These are phyloP conservation scores for Drosophila mulleri DNA, from an alignment of 2,888 invertebrate genomes.

Conservation along the genomic window DNA sequence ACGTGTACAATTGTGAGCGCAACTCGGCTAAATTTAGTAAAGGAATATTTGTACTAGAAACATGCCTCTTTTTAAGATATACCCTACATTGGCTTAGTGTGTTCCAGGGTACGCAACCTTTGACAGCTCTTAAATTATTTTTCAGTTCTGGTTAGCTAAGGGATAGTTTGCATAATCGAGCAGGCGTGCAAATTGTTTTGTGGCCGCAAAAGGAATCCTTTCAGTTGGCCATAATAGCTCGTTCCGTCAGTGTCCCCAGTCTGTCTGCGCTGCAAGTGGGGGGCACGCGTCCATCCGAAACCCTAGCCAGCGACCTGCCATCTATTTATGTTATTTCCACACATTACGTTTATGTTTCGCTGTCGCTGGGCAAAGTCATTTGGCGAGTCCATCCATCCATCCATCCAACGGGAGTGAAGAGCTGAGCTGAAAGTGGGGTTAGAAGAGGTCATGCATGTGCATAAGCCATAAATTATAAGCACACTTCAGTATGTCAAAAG, in stretches of 20 bases:
- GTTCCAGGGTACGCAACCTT: background rate
- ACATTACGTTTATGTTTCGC: constrained; percentile 60
- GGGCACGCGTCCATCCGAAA: constrained; percentile 14
- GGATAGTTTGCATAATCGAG: constrained; percentile 32
- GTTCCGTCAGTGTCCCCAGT: constrained; percentile 31
- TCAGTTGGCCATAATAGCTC: constrained; percentile 19
- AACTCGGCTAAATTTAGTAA: background rate
- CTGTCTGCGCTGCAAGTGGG: background rate
- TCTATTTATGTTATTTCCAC: constrained; percentile 57
- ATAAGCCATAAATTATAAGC: constrained; percentile 69
- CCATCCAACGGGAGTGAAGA: background rate
- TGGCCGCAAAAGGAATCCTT: constrained; percentile 20
- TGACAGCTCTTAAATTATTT: background rate
- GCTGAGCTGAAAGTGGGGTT: constrained; percentile 15
- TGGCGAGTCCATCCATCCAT: constrained; percentile 33
- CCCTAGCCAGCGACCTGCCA: constrained; percentile 15
- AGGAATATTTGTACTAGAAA: background rate
- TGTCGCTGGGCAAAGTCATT: constrained; percentile 45
- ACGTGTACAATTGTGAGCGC: background rate
- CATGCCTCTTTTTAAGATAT: background rate
- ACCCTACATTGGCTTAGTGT: background rate
- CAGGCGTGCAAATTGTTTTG: constrained; percentile 21
- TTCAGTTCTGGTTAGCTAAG: background rate
- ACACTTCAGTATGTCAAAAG: constrained; percentile 62
- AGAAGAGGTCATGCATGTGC: constrained; percentile 57